Percentiles rank a stretch among this genome's conserved stretches.
These are phyloP conservation scores for Steinernema scapterisci DNA, from an alignment of 2,888 invertebrate genomes.

Conservation along the genomic window DNA sequence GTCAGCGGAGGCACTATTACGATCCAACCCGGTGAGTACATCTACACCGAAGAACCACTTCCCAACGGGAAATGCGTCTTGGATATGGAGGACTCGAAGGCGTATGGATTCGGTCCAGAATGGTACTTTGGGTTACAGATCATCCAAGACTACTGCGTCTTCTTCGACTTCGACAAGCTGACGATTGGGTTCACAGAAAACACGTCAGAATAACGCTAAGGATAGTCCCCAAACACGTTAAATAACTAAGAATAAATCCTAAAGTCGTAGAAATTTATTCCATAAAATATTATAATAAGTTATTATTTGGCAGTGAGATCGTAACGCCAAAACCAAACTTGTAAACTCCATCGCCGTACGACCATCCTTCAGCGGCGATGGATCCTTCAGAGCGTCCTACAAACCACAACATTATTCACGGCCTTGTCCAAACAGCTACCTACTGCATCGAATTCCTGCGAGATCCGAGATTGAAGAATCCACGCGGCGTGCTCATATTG, in stretches of 20 bases:
- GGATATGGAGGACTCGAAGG: background rate
- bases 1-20: background rate
- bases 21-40: background rate
- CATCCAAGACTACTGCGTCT: background rate
- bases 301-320: too few relatives aligned
- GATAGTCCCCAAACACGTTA: too few relatives aligned
- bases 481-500: background rate
- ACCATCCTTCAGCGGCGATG: too few relatives aligned
- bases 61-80: conserved; percentile 15
- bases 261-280: too few relatives aligned
- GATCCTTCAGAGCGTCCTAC: too few relatives aligned
- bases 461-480: background rate
- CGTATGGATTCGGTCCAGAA: conserved; percentile 4
- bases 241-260: too few relatives aligned
- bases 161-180: background rate
- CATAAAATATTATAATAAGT: too few relatives aligned
- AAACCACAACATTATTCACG: too few relatives aligned
- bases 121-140: conserved; percentile 10
- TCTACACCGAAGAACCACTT: background rate
- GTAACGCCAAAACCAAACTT: too few relatives aligned
- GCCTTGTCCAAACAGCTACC: too few relatives aligned
- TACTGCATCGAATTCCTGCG: background rate
- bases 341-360: too few relatives aligned
- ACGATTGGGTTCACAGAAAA: background rate
- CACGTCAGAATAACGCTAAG: too few relatives aligned